Conservation (phyloP, 1,140 invertebrate species). For the Leptinotarsa defecta region DNA sequence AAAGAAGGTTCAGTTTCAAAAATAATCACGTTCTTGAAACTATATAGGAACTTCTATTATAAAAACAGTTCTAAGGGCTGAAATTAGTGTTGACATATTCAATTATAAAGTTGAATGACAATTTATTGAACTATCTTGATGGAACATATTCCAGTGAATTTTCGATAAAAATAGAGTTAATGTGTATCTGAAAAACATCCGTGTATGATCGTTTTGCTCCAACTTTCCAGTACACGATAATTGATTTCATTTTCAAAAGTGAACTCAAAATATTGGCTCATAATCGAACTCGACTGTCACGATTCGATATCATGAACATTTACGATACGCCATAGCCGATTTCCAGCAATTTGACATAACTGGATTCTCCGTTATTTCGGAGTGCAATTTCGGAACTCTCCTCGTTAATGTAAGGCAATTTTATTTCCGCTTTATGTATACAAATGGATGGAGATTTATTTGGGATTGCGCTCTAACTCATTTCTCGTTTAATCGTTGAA, state of each 20-base stretch:
- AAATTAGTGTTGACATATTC: too few relatives aligned
- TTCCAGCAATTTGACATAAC: background rate
- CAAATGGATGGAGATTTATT: background rate
- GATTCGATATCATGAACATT: background rate
- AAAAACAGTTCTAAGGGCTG: too few relatives aligned
- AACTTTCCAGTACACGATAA: too few relatives aligned
- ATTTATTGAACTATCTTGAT: too few relatives aligned
- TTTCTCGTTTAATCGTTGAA: slow-evolving; percentile 6
- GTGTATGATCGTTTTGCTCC: too few relatives aligned
- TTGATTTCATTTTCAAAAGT: background rate
- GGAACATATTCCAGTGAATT: too few relatives aligned
- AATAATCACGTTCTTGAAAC: too few relatives aligned
- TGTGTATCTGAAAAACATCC: too few relatives aligned
- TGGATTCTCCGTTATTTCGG: background rate
- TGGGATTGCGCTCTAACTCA: background rate
- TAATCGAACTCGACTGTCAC: background rate
- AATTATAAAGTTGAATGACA: too few relatives aligned
- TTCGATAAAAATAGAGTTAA: too few relatives aligned
- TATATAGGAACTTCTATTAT: too few relatives aligned
- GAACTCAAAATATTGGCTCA: background rate
- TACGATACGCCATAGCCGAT: background rate
- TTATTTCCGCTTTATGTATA: background rate
- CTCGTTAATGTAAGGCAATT: slow-evolving; percentile 1
- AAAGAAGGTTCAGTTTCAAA: too few relatives aligned
- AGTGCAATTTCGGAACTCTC: background rate